Evolutionary conservation across 2,888 invertebrate species (phyloP), one percentile per base, ranked within the genome.

Genomic region (Hybos culiciformis): DNA sequence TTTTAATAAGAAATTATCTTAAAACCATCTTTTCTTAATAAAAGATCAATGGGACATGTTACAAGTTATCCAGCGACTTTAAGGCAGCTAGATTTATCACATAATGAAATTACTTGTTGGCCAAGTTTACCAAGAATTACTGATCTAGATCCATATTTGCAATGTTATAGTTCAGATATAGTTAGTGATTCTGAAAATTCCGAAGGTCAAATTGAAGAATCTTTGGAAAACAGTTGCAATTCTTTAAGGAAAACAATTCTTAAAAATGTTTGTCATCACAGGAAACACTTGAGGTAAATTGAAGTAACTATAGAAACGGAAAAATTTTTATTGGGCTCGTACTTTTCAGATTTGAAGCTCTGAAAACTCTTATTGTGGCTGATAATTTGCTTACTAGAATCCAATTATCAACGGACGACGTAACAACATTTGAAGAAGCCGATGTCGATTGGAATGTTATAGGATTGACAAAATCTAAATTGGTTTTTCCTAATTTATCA

Each of bases 401-500:
- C 47, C 85, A 85, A 56, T 61, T 85, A 50, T 81, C 82, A 2
- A 85, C 84, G 0, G 80, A 86, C 51, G 87, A 86, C 60, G 83
- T 84, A 52, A 83, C 84, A 0, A 77, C 73, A 20, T 69, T 70
- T 19, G 71, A 66, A 51, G 67, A 71, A 7, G 70, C 72, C 26
- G 75, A 76, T 43, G 72, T 73, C 3, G 80, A 80, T 50, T 77
- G 80, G 74, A 70, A 67, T 52, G 62, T 71, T 12, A 65, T 69
- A 9, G 68, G 71, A 5, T 54, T 68, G 5, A 70, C 74, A 23
- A 78, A 78, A 56, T 72, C 77, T 1, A 74, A 81, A 34, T 72
- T 94, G 3, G 75, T 94, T 58, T 94, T 91, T 67, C 97, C 97
- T 0, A 84, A 85, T 60, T 74, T 98, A 43, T 91, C 92, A 4